phyloP scores from a whole-genome alignment of 2,888 invertebrate species.

The Odontothrips loti region DNA sequence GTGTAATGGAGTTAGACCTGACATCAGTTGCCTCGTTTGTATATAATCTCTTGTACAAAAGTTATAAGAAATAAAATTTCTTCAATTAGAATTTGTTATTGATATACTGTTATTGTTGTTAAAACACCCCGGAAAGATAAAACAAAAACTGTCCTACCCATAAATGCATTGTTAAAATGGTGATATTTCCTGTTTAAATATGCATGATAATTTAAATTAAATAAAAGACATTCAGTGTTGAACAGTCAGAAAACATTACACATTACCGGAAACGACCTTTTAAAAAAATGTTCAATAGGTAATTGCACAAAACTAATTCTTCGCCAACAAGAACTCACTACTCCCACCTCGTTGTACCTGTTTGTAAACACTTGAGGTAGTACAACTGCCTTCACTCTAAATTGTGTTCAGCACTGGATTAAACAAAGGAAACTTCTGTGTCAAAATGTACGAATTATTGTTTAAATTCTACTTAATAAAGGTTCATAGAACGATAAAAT shows the following conservation, averaged over 20 bases:
- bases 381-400: neutral
- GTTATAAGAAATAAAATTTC: neutral
- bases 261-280: neutral
- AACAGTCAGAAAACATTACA: neutral
- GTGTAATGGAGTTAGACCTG: neutral
- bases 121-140: neutral
- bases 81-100: conserved; percentile 16
- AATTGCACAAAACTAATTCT: neutral
- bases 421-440: conserved; percentile 10
- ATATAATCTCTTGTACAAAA: conserved; percentile 11
- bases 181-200: conserved; percentile 1
- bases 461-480: conserved; percentile 16
- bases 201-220: neutral
- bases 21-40: neutral
- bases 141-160: neutral
- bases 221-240: conserved; percentile 20
- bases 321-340: neutral
- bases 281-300: neutral
- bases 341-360: neutral
- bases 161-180: conserved; percentile 21
- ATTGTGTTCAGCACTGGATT: conserved; percentile 23
- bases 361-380: neutral
- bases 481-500: conserved; percentile 3
- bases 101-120: conserved; percentile 10
- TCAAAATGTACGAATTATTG: neutral